Base-by-base conservation (phyloP, 2,888 invertebrate genomes). In the Shargacucullia verbasci region DNA sequence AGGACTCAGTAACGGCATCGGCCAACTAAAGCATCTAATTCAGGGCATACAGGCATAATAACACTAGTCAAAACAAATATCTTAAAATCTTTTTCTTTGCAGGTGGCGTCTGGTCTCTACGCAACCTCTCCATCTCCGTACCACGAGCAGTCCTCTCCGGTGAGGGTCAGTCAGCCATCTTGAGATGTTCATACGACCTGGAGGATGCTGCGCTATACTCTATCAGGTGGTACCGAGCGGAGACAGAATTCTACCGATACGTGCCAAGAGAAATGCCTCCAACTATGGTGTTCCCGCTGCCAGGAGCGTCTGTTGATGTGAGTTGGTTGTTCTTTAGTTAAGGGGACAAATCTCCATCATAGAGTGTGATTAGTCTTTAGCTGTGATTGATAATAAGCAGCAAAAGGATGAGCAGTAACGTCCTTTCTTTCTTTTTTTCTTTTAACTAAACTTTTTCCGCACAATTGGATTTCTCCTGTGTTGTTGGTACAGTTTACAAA, bases 181-280 rank as follows among this genome's bases (percentile, higher is more conserved):
- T 95, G 58, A 83, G 92, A n/a, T 95, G 95, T 77, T 90, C 94
- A 33, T 95, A 95, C 77, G 95, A 95, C 83, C 85, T 95, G 76
- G 95, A 95, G 69, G 95, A 95, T 0, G 96, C 96, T 0, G 95
- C 95, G 0, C 94, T 97, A 5, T 97, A 97, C 89, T 95, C 96
- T 64, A 87, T 87, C 67, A 73, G 85, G 40, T 97, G 97, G 97
- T 97, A 97, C 88, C 94, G 96, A 59, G 95, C 96, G 3, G 95
- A 95, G 67, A 95, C 95, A 6, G 97, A 97, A 89, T 97, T 97
- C 93, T 97, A 97, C 90, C 94, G 97, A 78, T 97, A 94, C 81
- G 95, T 96, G 61, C 97, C 97, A 5, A 95, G 96, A 55, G 96
- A 96, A 78, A 94, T 95, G 80, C 96, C 96, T 0, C 96, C 96